These are phyloP conservation scores for Oxyura jamaicensis DNA, from an alignment of 2,113 vertebrate species.

Conservation along the genomic window DNA sequence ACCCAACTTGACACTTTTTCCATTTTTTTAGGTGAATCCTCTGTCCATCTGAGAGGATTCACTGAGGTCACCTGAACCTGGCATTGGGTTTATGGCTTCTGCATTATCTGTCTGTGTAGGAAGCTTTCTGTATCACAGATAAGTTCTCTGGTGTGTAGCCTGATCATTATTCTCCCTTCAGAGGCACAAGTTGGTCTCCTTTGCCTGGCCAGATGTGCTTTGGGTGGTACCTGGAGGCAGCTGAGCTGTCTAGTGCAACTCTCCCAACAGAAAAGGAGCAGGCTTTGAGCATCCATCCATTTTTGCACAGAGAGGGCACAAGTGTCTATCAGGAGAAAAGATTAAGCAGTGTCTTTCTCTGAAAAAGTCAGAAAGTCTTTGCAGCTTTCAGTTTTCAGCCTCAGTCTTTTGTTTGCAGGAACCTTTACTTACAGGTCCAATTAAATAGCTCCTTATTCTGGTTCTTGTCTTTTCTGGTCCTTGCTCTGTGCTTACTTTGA, in stretches of 20 bases:
- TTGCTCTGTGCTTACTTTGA: neutral
- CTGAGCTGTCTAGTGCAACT: neutral
- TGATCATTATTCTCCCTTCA: neutral
- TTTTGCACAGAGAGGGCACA: neutral
- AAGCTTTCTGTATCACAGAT: accelerated
- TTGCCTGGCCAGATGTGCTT: neutral
- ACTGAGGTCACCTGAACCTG: neutral
- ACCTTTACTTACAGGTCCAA: neutral
- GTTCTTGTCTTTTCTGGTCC: neutral
- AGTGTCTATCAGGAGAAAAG: neutral
- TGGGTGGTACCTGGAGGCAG: neutral
- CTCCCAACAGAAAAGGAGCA: neutral
- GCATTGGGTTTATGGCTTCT: neutral
- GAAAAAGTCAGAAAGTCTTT: neutral
- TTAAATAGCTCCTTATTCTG: neutral
- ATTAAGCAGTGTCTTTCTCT: neutral
- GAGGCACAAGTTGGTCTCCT: neutral
- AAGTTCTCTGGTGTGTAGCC: neutral
- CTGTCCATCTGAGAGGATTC: neutral
- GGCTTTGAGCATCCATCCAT: neutral
- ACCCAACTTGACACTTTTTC: neutral
- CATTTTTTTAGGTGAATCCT: neutral
- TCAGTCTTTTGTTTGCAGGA: neutral
- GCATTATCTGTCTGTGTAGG: neutral
- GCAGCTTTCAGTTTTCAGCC: neutral